These are phyloP conservation scores for Microvelia longipes DNA, from an alignment of 1,140 invertebrate genomes.

Conservation along the genomic window DNA sequence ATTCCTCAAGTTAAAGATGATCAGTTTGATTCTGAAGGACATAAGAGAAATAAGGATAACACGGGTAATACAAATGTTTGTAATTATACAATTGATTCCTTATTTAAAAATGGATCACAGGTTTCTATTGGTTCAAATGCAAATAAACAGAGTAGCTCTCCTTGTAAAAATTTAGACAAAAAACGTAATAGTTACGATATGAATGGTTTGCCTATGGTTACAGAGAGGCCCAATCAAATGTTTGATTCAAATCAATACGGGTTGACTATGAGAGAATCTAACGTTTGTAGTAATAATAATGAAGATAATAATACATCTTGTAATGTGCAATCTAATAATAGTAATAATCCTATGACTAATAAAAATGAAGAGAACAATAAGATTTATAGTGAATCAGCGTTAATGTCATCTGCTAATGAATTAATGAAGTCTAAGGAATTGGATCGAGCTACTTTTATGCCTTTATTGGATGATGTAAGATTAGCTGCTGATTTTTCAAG, in stretches of 20 bases:
- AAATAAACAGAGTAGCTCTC: too few relatives aligned
- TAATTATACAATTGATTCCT: slow-evolving; percentile 2
- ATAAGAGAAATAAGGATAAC: neutral
- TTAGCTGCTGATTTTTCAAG: slow-evolving; percentile 48
- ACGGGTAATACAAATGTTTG: neutral
- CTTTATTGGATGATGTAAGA: slow-evolving; percentile 35
- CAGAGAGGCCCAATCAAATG: neutral
- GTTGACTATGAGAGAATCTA: neutral
- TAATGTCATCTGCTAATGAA: neutral
- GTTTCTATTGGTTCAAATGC: too few relatives aligned
- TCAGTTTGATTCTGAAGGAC: too few relatives aligned
- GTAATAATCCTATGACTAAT: neutral
- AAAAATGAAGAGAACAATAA: neutral
- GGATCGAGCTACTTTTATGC: slow-evolving; percentile 18
- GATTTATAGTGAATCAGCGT: neutral
- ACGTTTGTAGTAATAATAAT: neutral
- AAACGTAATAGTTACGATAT: too few relatives aligned
- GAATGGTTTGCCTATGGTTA: neutral
- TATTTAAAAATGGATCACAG: slow-evolving; percentile 3
- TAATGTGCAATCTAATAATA: neutral
- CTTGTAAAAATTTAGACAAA: too few relatives aligned
- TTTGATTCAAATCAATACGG: neutral
- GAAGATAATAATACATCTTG: neutral
- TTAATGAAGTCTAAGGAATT: slow-evolving; percentile 17
- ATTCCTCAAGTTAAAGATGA: too few relatives aligned